Percentiles rank a stretch among this genome's conserved stretches.
Conservation (phyloP, 1,140 invertebrate species). For the Sarcophaga peregrina region DNA sequence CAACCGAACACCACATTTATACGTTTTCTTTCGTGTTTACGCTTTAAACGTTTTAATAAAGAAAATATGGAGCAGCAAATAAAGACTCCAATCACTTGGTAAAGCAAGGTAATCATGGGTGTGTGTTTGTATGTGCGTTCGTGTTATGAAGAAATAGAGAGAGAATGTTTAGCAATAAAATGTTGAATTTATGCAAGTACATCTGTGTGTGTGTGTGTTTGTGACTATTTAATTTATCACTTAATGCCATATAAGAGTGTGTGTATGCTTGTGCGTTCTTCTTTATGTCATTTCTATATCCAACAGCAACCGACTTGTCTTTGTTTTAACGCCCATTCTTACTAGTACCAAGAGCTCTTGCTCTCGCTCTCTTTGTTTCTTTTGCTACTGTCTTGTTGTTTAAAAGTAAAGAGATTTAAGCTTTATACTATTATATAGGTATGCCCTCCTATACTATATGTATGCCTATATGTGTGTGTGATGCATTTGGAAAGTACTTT, state of each 20-base stretch:
- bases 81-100: background rate
- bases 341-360: too few relatives aligned
- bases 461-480: background rate
- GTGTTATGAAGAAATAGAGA: background rate
- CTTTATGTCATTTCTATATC: background rate
- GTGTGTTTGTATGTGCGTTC: background rate
- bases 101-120: background rate
- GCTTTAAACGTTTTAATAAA: background rate
- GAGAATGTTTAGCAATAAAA: background rate
- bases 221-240: constrained; percentile 42
- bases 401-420: background rate
- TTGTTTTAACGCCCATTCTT: background rate
- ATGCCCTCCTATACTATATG: background rate
- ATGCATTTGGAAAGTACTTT: background rate
- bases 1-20: too few relatives aligned
- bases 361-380: background rate
- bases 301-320: background rate
- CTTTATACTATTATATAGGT: too few relatives aligned
- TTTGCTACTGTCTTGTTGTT: background rate
- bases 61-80: constrained; percentile 8
- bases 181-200: background rate
- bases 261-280: background rate
- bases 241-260: constrained; percentile 2
- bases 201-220: background rate
- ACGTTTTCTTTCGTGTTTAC: background rate